Percentiles rank a stretch among this genome's conserved stretches.
Evolutionary conservation across 2,113 vertebrate species (phyloP).

Genomic region (Eptesicus fuscus): DNA sequence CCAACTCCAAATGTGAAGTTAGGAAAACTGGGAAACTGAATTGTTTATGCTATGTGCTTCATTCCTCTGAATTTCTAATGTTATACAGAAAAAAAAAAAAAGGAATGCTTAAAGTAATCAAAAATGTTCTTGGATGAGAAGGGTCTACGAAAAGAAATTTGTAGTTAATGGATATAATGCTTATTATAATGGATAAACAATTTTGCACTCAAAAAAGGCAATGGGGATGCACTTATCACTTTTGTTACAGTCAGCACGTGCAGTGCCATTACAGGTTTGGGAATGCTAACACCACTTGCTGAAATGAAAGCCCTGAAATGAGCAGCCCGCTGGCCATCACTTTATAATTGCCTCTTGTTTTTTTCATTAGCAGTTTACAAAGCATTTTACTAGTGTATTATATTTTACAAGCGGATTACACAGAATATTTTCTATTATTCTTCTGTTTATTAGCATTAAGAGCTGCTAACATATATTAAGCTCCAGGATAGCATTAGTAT

Average conservation of each 20-base stretch:
- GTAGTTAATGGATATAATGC: background rate
- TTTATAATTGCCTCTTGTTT: background rate
- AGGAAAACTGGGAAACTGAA: background rate
- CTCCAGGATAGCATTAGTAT: background rate
- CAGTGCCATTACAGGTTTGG: background rate
- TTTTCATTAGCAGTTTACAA: background rate
- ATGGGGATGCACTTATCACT: background rate
- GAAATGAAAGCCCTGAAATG: background rate
- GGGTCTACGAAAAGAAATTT: background rate
- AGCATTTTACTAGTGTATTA: background rate
- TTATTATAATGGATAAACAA: slow-evolving; percentile 7
- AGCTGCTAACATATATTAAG: background rate
- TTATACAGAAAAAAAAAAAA: background rate
- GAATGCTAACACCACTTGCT: background rate
- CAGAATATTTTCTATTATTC: background rate
- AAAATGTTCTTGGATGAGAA: background rate
- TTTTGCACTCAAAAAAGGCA: background rate
- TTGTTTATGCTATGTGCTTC: background rate
- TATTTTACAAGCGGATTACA: background rate
- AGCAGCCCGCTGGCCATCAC: background rate
- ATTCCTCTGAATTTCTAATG: background rate
- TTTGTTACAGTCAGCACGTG: background rate
- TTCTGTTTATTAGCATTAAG: background rate
- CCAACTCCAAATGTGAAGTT: background rate
- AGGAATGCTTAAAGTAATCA: background rate